Evolutionary conservation across 2,113 vertebrate genomes (phyloP).

Genomic region (Microcebus murinus): DNA sequence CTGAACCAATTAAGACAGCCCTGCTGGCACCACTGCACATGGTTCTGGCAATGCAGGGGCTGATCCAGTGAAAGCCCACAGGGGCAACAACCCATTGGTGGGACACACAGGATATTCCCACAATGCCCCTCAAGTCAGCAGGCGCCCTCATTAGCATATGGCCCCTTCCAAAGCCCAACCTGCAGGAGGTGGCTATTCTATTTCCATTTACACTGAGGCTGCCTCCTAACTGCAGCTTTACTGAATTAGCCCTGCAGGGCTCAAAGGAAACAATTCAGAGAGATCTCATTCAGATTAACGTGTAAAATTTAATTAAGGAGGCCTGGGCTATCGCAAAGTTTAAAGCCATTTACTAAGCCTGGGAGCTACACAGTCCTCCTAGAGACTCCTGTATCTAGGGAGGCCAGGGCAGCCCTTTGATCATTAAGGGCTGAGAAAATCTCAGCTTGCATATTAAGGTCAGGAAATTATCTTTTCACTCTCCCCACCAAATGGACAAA

Average conservation of each 20-base stretch:
- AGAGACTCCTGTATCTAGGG: not conserved
- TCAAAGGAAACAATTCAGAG: slow-evolving; percentile 45
- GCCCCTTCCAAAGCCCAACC: not conserved
- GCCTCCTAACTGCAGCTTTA: not conserved
- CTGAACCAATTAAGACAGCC: not conserved
- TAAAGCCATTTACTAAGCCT: slow-evolving; percentile 60
- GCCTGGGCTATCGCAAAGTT: not conserved
- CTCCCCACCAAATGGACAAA: slow-evolving; percentile 57
- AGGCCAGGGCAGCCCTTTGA: slow-evolving; percentile 52
- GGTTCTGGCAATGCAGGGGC: not conserved
- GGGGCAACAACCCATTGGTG: not conserved
- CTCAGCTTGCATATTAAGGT: slow-evolving; percentile 76
- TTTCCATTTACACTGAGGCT: not conserved
- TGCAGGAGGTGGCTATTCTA: slow-evolving; percentile 38
- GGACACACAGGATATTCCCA: not conserved
- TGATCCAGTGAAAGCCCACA: not conserved
- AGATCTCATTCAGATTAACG: slow-evolving; percentile 63
- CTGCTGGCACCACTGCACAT: not conserved
- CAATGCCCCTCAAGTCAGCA: not conserved
- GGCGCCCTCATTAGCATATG: not conserved
- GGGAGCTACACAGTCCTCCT: slow-evolving; percentile 27
- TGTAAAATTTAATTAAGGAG: slow-evolving; percentile 72
- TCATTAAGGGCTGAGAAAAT: slow-evolving; percentile 61
- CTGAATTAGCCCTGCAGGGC: slow-evolving; percentile 5
- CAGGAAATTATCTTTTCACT: slow-evolving; percentile 72